Conservation (phyloP, 2,797 vertebrate species). For the Siniperca scherzeri region DNA sequence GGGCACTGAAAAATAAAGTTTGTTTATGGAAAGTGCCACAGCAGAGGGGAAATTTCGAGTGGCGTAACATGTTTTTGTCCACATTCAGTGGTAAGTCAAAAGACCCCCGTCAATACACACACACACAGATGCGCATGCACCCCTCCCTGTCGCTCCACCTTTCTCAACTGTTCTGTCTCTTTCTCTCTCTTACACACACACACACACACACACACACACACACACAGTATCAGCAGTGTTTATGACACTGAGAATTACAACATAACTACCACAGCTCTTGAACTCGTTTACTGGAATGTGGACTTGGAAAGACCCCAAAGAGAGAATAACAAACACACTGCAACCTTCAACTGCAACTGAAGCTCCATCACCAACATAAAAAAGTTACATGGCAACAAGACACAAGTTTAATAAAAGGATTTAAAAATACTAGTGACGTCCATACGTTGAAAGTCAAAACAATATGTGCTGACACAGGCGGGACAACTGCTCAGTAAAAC, state of each 20-base stretch:
- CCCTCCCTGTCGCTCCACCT: conserved; percentile 35
- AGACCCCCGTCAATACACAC: conserved; percentile 60
- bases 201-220: conserved; percentile 33
- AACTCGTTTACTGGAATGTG: conserved; percentile 71
- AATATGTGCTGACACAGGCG: conserved; percentile 52
- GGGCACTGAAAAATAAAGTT: conserved; percentile 69
- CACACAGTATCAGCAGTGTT: conserved; percentile 56
- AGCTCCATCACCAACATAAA: conserved; percentile 18
- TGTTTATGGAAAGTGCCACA: conserved; percentile 77
- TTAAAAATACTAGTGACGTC: conserved; percentile 21
- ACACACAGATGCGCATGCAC: conserved; percentile 18
- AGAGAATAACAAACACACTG: conserved; percentile 53
- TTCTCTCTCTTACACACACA: background rate
- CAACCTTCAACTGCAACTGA: conserved; percentile 36
- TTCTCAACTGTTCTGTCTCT: conserved; percentile 31
- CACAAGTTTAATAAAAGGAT: conserved; percentile 15
- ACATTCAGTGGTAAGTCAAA: conserved; percentile 63
- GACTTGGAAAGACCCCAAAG: conserved; percentile 68
- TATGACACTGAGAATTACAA: conserved; percentile 68
- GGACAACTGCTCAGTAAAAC: conserved; percentile 31
- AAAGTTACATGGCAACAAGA: background rate
- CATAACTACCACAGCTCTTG: conserved; percentile 64
- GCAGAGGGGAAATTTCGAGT: conserved; percentile 71
- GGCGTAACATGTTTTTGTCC: conserved; percentile 74
- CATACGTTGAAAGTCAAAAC: conserved; percentile 32